phyloP scores from a whole-genome alignment of 2,888 invertebrate genomes.

The Caenorhabditis sp. region DNA sequence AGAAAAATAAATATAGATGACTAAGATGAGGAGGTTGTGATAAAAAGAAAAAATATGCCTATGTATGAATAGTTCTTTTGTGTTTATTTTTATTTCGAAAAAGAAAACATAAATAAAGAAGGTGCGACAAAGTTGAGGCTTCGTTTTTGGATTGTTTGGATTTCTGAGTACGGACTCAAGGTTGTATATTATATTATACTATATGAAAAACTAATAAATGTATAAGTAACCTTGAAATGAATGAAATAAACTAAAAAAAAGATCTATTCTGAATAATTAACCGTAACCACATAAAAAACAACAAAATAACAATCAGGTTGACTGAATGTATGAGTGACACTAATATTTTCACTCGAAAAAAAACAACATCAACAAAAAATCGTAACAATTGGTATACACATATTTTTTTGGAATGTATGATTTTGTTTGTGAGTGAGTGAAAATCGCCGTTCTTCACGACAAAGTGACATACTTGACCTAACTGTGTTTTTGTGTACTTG shows the following conservation, averaged over 20 bases:
- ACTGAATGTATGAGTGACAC: background rate
- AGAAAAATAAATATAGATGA: slow-evolving; percentile 1
- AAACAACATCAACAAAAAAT: background rate
- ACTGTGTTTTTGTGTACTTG: background rate
- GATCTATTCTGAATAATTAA: background rate
- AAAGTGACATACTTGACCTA: background rate
- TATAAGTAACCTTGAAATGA: background rate
- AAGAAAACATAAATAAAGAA: background rate
- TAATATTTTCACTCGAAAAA: background rate
- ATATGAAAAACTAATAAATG: slow-evolving; percentile 1
- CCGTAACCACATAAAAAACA: background rate
- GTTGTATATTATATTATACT: background rate
- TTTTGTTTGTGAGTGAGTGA: background rate
- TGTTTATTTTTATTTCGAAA: background rate
- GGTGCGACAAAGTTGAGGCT: background rate
- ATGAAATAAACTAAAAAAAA: background rate
- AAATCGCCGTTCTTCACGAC: background rate
- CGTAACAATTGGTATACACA: too few relatives aligned
- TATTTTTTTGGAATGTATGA: background rate
- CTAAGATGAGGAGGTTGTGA: background rate
- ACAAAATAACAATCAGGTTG: background rate
- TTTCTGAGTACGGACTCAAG: background rate
- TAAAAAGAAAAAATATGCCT: background rate
- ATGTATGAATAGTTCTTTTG: background rate
- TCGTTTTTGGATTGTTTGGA: too few relatives aligned